Percentiles rank a stretch among this genome's conserved stretches.
Evolutionary conservation across 1,140 invertebrate genomes (phyloP).

Genomic region (Ceratina calcarata): DNA sequence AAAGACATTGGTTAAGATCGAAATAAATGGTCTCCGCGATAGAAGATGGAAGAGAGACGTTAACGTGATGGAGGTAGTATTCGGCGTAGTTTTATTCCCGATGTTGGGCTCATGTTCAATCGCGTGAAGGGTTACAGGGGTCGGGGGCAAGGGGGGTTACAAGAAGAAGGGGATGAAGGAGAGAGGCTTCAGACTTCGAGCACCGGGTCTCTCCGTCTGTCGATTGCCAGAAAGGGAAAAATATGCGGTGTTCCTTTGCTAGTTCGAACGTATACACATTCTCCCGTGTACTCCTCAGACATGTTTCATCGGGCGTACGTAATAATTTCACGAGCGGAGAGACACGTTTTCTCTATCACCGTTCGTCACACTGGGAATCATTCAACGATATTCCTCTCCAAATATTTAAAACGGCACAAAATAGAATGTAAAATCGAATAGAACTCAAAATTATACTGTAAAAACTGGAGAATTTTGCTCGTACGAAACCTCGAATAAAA

Average conservation of each 20-base stretch:
- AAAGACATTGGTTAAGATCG: slow-evolving; percentile 67
- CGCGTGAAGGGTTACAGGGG: slow-evolving; percentile 17
- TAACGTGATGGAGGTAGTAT: slow-evolving; percentile 64
- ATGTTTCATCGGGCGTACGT: slow-evolving; percentile 15
- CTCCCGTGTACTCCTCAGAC: not conserved
- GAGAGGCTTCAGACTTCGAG: slow-evolving; percentile 38
- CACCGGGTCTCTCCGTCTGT: slow-evolving; percentile 32
- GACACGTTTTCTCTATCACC: not conserved
- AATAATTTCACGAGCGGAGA: slow-evolving; percentile 14
- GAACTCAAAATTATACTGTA: no score
- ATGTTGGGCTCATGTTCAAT: slow-evolving; percentile 66
- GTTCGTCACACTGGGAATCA: not conserved
- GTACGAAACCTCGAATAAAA: no score
- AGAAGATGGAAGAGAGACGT: slow-evolving; percentile 65
- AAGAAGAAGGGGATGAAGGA: slow-evolving; percentile 22
- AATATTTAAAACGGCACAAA: no score
- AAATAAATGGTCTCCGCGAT: slow-evolving; percentile 65
- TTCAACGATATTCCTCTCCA: not conserved
- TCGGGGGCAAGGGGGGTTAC: slow-evolving; percentile 11
- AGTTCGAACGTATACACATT: not conserved
- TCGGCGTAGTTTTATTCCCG: slow-evolving; percentile 65
- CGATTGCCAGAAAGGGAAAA: slow-evolving; percentile 57
- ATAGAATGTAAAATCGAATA: no score
- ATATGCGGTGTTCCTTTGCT: slow-evolving; percentile 19
- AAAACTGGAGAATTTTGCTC: no score